These are phyloP conservation scores for Mesorhabditis belari DNA, from an alignment of 2,888 invertebrate species.

Conservation along the genomic window DNA sequence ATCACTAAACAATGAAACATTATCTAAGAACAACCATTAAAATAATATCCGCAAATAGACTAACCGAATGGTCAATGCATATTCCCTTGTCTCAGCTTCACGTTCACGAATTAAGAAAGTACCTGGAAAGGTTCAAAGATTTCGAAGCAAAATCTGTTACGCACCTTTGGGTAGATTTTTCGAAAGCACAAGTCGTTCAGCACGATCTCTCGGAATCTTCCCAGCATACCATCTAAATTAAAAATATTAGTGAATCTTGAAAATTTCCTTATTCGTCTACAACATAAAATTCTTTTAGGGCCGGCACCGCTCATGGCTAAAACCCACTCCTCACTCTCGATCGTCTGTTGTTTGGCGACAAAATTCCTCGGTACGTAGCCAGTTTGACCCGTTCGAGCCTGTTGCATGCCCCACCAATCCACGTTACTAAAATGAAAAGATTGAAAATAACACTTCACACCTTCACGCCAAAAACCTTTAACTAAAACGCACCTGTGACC, in stretches of 20 bases:
- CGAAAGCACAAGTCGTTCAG: slow-evolving; percentile 81
- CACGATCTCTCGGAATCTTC: slow-evolving; percentile 88
- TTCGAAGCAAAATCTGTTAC: no score
- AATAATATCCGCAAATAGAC: neutral
- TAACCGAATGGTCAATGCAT: slow-evolving; percentile 44
- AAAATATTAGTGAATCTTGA: slow-evolving; percentile 46
- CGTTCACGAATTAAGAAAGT: slow-evolving; percentile 91
- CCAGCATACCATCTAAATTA: slow-evolving; percentile 98
- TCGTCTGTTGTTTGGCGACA: slow-evolving; percentile 87
- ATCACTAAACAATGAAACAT: slow-evolving; percentile 62
- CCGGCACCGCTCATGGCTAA: neutral
- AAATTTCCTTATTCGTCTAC: neutral
- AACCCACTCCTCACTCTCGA: slow-evolving; percentile 93
- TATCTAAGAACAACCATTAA: slow-evolving; percentile 54
- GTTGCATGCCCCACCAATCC: slow-evolving; percentile 93
- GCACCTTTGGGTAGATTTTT: slow-evolving; percentile 73
- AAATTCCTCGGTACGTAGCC: slow-evolving; percentile 97
- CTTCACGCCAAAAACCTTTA: no score
- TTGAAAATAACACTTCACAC: neutral
- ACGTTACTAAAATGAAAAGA: slow-evolving; percentile 63
- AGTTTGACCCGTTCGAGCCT: slow-evolving; percentile 74
- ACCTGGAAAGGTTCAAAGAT: slow-evolving; percentile 53
- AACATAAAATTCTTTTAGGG: neutral
- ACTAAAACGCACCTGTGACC: no score
- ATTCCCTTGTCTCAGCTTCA: slow-evolving; percentile 77